Evolutionary conservation across 2,888 invertebrate species (phyloP).

Genomic region (Acronicta psi): DNA sequence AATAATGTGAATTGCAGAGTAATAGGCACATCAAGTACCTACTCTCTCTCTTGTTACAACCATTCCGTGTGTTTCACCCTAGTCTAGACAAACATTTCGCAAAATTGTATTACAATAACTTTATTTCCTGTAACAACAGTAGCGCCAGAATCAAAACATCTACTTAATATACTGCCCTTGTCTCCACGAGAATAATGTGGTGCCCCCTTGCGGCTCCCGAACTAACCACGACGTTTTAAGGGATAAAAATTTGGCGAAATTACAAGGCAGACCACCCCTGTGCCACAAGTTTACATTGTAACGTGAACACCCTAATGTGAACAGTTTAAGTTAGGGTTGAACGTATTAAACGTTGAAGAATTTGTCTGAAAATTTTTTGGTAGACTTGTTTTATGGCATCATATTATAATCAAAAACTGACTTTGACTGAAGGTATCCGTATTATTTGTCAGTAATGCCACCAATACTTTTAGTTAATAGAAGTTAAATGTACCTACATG

Average conservation of each 20-base stretch:
- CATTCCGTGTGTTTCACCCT: too few relatives aligned
- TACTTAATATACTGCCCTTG: constrained; percentile 73
- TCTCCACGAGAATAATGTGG: constrained; percentile 67
- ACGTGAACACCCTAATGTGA: constrained; percentile 87
- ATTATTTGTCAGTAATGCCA: too few relatives aligned
- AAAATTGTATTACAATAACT: constrained; percentile 2
- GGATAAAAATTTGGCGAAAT: constrained; percentile 87
- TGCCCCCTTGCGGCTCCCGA: constrained; percentile 64
- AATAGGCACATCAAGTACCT: too few relatives aligned
- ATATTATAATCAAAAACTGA: too few relatives aligned
- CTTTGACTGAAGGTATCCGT: too few relatives aligned
- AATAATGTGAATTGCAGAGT: too few relatives aligned
- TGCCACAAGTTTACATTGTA: constrained; percentile 84
- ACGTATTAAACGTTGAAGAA: background rate
- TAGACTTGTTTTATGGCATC: too few relatives aligned
- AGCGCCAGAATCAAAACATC: constrained; percentile 71
- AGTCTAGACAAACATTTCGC: background rate
- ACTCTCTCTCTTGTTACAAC: too few relatives aligned
- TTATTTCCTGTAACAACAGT: constrained; percentile 22
- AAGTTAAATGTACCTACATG: too few relatives aligned
- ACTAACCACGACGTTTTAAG: constrained; percentile 74
- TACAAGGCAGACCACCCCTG: constrained; percentile 85
- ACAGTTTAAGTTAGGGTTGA: constrained; percentile 81
- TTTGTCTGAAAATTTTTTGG: constrained; percentile 5
- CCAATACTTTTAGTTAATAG: too few relatives aligned